These are phyloP conservation scores for Drosophila baimaii DNA, from an alignment of 1,140 invertebrate species.

Conservation along the genomic window DNA sequence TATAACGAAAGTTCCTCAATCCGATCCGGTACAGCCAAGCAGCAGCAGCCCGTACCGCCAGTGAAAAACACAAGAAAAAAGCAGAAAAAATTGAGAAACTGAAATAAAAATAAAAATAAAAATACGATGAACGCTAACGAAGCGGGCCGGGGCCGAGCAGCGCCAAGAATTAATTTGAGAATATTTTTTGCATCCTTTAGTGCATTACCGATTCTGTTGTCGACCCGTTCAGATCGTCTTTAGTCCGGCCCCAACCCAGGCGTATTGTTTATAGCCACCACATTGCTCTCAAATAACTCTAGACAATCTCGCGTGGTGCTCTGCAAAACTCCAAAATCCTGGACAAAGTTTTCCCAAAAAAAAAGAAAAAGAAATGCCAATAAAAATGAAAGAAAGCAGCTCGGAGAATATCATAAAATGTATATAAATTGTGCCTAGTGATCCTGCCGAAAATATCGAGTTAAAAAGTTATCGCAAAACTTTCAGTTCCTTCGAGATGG, in stretches of 20 bases:
- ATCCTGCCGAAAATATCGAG: slow-evolving; percentile 27
- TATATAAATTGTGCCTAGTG: slow-evolving; percentile 24
- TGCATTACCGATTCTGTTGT: slow-evolving; percentile 83
- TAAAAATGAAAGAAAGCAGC: slow-evolving; percentile 22
- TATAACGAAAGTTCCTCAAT: slow-evolving; percentile 73
- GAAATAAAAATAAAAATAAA: slow-evolving; percentile 43
- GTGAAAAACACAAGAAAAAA: slow-evolving; percentile 18
- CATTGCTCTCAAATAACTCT: slow-evolving; percentile 7
- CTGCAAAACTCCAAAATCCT: slow-evolving; percentile 22
- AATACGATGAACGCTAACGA: slow-evolving; percentile 46
- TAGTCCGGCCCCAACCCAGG: slow-evolving; percentile 62
- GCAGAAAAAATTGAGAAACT: slow-evolving; percentile 30
- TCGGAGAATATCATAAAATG: slow-evolving; percentile 20
- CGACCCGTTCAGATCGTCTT: slow-evolving; percentile 76
- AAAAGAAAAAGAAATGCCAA: slow-evolving; percentile 7
- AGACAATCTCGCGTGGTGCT: slow-evolving; percentile 18
- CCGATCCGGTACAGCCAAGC: slow-evolving; percentile 48
- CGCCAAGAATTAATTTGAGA: slow-evolving; percentile 76
- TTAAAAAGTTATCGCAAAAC: slow-evolving; percentile 33
- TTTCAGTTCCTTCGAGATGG: slow-evolving; percentile 24
- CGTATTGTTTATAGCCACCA: slow-evolving; percentile 49
- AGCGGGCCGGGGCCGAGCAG: slow-evolving; percentile 48
- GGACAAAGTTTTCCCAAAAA: slow-evolving; percentile 25
- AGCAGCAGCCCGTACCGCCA: slow-evolving; percentile 26
- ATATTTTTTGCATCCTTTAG: slow-evolving; percentile 84